These are phyloP conservation scores for Diabrotica undecimpunctata DNA, from an alignment of 1,140 invertebrate species.

Conservation along the genomic window DNA sequence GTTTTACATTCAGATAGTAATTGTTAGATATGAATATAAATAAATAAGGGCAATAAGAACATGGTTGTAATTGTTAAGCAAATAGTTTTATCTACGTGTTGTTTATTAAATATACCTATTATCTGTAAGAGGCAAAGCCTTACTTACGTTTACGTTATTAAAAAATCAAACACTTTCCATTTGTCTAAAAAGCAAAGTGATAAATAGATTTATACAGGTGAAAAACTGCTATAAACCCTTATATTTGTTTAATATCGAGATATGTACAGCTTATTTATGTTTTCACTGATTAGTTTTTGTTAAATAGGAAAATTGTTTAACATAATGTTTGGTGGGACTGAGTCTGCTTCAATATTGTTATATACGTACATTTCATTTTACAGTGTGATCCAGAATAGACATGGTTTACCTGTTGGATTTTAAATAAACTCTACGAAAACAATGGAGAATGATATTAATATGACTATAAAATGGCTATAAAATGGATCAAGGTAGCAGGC, in stretches of 20 bases:
- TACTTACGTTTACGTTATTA: slow-evolving; percentile 6
- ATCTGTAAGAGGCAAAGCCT: slow-evolving; percentile 9
- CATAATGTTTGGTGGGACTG: slow-evolving; percentile 15
- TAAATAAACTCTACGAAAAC: too few species aligned
- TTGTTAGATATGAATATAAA: neutral
- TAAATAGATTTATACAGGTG: slow-evolving; percentile 39
- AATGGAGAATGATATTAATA: too few species aligned
- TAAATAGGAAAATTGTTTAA: neutral
- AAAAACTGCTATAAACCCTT: slow-evolving; percentile 32
- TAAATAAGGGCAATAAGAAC: slow-evolving; percentile 20
- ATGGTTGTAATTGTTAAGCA: slow-evolving; percentile 21
- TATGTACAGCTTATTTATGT: slow-evolving; percentile 27
- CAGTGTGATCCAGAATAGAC: neutral
- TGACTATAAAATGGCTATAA: too few species aligned
- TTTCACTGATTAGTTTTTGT: slow-evolving; percentile 3
- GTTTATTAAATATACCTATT: slow-evolving; percentile 17
- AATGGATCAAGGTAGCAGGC: too few species aligned
- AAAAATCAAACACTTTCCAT: slow-evolving; percentile 33
- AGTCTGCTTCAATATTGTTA: slow-evolving; percentile 25
- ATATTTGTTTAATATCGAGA: slow-evolving; percentile 22
- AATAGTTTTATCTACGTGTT: slow-evolving; percentile 20
- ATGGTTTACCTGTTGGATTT: too few species aligned
- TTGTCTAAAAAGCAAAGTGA: slow-evolving; percentile 37
- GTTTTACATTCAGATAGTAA: too few species aligned
- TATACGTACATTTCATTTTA: slow-evolving; percentile 21